Conservation (phyloP, 2,113 vertebrate species). For the Aspidoscelis tigris region DNA sequence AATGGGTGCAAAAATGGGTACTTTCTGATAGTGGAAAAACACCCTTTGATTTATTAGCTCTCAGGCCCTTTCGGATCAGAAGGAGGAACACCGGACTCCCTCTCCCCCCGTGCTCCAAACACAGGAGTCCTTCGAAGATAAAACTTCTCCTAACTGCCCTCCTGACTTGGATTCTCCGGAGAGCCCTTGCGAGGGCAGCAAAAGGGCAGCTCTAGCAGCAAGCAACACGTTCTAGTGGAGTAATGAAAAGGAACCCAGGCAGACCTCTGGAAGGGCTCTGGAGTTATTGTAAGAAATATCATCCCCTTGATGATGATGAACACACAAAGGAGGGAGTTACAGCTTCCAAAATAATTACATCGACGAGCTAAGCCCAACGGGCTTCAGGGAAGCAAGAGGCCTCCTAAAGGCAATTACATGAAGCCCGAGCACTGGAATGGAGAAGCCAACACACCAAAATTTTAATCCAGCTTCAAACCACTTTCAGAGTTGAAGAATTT, state of each 20-base stretch:
- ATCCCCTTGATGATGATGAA: constrained; percentile 3
- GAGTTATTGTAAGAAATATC: constrained; percentile 25
- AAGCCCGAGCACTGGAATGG: neutral
- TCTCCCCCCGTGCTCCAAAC: neutral
- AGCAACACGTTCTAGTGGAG: neutral
- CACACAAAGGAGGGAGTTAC: neutral
- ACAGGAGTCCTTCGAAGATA: neutral
- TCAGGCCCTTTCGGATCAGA: too few relatives aligned
- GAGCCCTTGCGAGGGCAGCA: neutral
- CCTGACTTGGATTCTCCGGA: neutral
- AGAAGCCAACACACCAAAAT: neutral
- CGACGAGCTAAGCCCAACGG: neutral
- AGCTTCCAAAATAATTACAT: constrained; percentile 14
- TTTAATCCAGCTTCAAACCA: too few relatives aligned
- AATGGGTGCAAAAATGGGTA: too few relatives aligned
- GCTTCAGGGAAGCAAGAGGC: neutral
- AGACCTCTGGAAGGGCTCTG: neutral
- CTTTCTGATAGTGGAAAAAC: too few relatives aligned
- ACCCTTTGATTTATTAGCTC: neutral
- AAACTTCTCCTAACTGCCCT: neutral
- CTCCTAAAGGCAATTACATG: neutral
- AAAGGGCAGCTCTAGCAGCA: neutral
- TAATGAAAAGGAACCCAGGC: neutral
- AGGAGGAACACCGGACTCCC: too few relatives aligned
- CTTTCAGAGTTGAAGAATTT: too few relatives aligned